Base-by-base conservation (phyloP, 1,140 invertebrate genomes). In the Caenorhabditis briggsae region DNA sequence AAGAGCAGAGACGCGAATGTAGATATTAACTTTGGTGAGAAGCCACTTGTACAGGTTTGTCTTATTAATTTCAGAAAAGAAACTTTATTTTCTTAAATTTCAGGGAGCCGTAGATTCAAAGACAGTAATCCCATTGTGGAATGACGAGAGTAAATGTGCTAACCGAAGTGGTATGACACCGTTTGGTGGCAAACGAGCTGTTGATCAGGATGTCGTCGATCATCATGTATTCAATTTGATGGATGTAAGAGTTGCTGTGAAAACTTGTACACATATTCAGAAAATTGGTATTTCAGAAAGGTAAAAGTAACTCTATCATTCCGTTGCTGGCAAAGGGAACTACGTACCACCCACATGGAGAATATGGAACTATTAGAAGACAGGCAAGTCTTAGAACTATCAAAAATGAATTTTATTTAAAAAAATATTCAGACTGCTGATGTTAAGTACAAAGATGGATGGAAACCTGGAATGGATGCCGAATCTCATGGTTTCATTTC, bases 401-500 rank as follows among this genome's bases (percentile, higher is more conserved):
- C n/a, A n/a, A n/a, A n/a, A n/a, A n/a, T n/a, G n/a, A n/a, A n/a
- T n/a, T n/a, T n/a, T n/a, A n/a, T n/a, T n/a, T n/a, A n/a, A 33
- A 33, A 33, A 33, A 33, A 33, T 33, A 46, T 86, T 48, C 56
- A 86, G 74, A 82, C 85, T 48, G 55, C 83, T 59, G 43, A 33
- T 46, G 74, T 87, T 0, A 78, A 56, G 14, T 87, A 87, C 70
- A 56, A 65, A 48, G 64, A 87, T 18, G 55, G 55, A 8, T 87
- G 87, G 86, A 55, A 78, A 48, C 83, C 86, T n/a, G 86, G 86
- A 46, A 78, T 83, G 50, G 58, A 64, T 11, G 78, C 18, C 5
- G 86, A 84, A 8, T 87, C 86, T 12, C 82, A 87, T 85, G 74
- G 83, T 48, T 87, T 87, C 65, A 78, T 87, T 48, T 84, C 82